These are phyloP conservation scores for Drosophila pectinifera DNA, from an alignment of 1,140 invertebrate genomes.

Conservation along the genomic window DNA sequence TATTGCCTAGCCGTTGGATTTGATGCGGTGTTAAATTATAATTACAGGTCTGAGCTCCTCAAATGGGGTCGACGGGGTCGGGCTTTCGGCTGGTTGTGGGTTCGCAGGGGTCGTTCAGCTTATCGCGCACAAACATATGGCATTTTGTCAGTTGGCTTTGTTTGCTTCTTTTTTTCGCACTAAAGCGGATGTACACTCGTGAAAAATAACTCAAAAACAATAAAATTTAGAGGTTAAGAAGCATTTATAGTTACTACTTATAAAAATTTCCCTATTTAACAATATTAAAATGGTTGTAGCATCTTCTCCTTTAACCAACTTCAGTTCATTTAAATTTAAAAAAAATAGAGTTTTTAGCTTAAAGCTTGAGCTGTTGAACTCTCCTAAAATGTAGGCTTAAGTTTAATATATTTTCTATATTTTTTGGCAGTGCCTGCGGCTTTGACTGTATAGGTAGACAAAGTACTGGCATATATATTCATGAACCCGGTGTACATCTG, in stretches of 20 bases:
- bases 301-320: background rate
- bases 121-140: conserved; percentile 78
- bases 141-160: conserved; percentile 73
- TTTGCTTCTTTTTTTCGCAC: conserved; percentile 44
- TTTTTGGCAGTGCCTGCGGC: conserved; percentile 7
- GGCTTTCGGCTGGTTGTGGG: background rate
- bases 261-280: background rate
- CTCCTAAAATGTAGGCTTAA: background rate
- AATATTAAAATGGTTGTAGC: background rate
- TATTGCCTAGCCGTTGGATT: conserved; percentile 39
- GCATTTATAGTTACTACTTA: background rate
- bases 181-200: conserved; percentile 19
- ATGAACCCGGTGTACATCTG: conserved; percentile 81
- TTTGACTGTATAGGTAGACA: conserved; percentile 46
- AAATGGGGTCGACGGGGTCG: conserved; percentile 23
- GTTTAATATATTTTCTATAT: background rate
- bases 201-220: background rate
- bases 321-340: too few relatives aligned
- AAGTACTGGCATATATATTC: conserved; percentile 79
- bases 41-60: conserved; percentile 68
- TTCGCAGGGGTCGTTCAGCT: conserved; percentile 24
- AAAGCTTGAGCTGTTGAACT: background rate
- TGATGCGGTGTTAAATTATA: conserved; percentile 69
- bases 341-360: rapidly evolving
- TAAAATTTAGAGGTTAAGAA: rapidly evolving